Percentiles rank a stretch among this genome's conserved stretches.
phyloP scores from a whole-genome alignment of 2,888 invertebrate species.

The Spialia ferax region DNA sequence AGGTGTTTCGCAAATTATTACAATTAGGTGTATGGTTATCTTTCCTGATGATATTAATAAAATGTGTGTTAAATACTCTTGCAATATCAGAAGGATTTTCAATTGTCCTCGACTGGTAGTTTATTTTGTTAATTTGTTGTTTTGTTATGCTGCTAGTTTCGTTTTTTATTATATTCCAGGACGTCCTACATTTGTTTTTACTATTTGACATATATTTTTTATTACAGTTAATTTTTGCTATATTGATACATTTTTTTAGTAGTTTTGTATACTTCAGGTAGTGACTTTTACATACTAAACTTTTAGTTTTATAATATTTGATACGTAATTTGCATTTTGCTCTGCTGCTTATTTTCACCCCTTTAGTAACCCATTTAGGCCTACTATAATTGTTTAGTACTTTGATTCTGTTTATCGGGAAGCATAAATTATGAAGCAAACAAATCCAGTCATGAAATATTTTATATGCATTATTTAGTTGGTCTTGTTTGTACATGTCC shows the following conservation, averaged over 20 bases:
- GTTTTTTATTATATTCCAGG: slow-evolving; percentile 16
- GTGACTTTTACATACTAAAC: not conserved
- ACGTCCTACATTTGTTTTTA: slow-evolving; percentile 14
- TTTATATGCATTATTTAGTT: slow-evolving; percentile 14
- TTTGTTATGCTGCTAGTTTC: not conserved
- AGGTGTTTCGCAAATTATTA: too few relatives aligned
- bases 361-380: slow-evolving; percentile 17
- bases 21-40: too few relatives aligned
- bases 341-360: slow-evolving; percentile 1
- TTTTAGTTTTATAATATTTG: slow-evolving; percentile 17
- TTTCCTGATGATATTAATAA: not conserved
- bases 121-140: not conserved
- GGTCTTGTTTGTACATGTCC: not conserved
- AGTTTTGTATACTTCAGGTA: slow-evolving; percentile 7
- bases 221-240: not conserved
- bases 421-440: slow-evolving; percentile 14
- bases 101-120: not conserved
- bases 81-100: slow-evolving; percentile 9
- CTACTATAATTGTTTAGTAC: not conserved
- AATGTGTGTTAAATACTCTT: not conserved
- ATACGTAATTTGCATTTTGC: slow-evolving; percentile 11
- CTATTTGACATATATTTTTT: slow-evolving; percentile 6
- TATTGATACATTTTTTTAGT: slow-evolving; percentile 6
- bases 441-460: slow-evolving; percentile 12
- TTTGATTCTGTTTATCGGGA: slow-evolving; percentile 10